Percentiles rank a stretch among this genome's conserved stretches.
phyloP scores from a whole-genome alignment of 2,113 vertebrate species.

The Pristiophorus japonicus region DNA sequence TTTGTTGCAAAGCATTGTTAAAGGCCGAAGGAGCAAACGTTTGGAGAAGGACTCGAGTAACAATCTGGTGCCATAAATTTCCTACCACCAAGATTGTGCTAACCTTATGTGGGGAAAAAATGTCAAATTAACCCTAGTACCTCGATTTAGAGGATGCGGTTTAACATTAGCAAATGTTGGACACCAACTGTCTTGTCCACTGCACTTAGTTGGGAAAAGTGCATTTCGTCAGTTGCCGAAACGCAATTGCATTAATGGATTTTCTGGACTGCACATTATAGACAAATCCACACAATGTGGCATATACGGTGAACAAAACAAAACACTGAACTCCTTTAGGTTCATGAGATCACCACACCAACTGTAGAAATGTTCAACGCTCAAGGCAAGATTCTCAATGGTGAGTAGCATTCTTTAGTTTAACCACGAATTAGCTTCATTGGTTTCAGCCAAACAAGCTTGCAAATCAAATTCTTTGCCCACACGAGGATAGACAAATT shows the following conservation, averaged over 20 bases:
- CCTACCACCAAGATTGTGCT: not conserved
- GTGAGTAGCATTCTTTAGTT: constrained; percentile 18
- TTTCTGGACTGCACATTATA: not conserved
- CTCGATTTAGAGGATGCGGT: not conserved
- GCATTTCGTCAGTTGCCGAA: not conserved
- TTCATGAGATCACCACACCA: constrained; percentile 10
- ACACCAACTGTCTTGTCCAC: not conserved
- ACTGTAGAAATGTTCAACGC: not conserved
- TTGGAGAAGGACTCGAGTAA: not conserved
- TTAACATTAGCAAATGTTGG: not conserved
- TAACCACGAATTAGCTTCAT: constrained; percentile 31
- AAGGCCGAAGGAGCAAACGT: not conserved
- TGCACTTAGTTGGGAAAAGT: not conserved
- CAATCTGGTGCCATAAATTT: not conserved
- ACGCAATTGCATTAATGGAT: not conserved
- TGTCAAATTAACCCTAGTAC: not conserved
- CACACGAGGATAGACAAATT: constrained; percentile 48
- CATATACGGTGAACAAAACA: not conserved
- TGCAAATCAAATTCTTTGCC: constrained; percentile 61
- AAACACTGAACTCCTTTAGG: not conserved
- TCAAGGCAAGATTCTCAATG: not conserved
- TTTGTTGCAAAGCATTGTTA: not conserved
- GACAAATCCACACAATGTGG: constrained; percentile 1
- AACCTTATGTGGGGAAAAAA: not conserved
- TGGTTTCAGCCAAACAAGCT: constrained; percentile 53